Percentiles rank a stretch among this genome's conserved stretches.
Evolutionary conservation across 2,888 invertebrate genomes (phyloP).

Genomic region (Mimachlamys varia): DNA sequence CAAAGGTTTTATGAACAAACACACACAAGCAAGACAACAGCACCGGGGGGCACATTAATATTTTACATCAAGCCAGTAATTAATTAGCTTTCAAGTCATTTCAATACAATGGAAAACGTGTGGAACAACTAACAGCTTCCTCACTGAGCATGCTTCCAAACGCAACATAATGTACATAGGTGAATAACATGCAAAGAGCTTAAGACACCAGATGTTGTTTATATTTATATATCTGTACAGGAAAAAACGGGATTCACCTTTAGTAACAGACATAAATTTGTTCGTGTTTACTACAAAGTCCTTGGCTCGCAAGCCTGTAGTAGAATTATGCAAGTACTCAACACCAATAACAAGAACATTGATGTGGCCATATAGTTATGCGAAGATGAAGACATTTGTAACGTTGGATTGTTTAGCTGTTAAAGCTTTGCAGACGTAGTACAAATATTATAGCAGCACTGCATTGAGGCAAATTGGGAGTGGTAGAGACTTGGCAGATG

Average conservation of each 20-base stretch:
- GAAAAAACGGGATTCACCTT: neutral
- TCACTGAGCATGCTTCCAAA: neutral
- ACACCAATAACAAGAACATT: neutral
- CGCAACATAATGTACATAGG: neutral
- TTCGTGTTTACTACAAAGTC: neutral
- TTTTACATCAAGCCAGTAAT: neutral
- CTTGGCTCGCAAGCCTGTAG: neutral
- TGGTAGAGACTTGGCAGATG: neutral
- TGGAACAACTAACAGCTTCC: neutral
- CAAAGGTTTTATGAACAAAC: neutral
- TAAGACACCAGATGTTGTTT: neutral
- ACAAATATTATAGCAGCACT: neutral
- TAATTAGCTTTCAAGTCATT: neutral
- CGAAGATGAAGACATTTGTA: slow-evolving; percentile 2
- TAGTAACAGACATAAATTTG: neutral
- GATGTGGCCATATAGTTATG: neutral
- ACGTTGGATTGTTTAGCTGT: neutral
- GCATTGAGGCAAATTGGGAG: neutral
- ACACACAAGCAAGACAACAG: neutral
- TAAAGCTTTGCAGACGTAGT: neutral
- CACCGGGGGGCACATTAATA: neutral
- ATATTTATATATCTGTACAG: neutral
- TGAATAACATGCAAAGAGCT: neutral
- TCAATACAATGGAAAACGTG: neutral
- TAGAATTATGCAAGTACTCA: slow-evolving; percentile 3